Percentiles rank a stretch among this genome's conserved stretches.
Conservation (phyloP, 2,888 invertebrate genomes). For the Drosophila paranaensis region DNA sequence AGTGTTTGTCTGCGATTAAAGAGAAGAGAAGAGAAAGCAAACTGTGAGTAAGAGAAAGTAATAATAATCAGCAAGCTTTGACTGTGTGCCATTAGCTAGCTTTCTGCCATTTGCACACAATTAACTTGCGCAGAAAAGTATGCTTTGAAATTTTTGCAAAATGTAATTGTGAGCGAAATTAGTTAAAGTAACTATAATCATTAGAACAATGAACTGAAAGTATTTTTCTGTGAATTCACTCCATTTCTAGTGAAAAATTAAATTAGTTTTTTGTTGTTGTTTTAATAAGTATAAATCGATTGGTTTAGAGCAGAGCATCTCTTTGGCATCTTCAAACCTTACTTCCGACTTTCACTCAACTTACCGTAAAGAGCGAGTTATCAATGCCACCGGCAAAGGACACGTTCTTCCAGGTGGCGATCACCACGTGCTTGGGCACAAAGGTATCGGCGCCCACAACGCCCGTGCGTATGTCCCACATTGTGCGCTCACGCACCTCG, state of each 20-base stretch:
- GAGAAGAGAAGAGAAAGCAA: background rate
- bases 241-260: no score
- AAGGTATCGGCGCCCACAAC: constrained; percentile 96
- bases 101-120: background rate
- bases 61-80: background rate
- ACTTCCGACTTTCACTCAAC: background rate
- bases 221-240: background rate
- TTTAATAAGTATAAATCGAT: background rate
- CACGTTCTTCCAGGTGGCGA: constrained; percentile 98
- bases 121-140: constrained; percentile 1
- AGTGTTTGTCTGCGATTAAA: constrained; percentile 91
- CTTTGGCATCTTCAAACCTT: no score
- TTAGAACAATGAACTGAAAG: background rate
- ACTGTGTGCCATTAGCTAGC: background rate
- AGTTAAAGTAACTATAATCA: background rate
- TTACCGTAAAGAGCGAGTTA: constrained; percentile 90
- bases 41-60: background rate
- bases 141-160: background rate
- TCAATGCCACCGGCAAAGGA: constrained; percentile 95
- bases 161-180: background rate
- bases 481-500: constrained; percentile 93
- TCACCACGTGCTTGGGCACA: constrained; percentile 94
- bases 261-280: background rate
- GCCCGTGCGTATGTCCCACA: constrained; percentile 95
- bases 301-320: background rate